Base-by-base conservation (phyloP, 1,140 invertebrate species). In the Hypothenemus hampei region DNA sequence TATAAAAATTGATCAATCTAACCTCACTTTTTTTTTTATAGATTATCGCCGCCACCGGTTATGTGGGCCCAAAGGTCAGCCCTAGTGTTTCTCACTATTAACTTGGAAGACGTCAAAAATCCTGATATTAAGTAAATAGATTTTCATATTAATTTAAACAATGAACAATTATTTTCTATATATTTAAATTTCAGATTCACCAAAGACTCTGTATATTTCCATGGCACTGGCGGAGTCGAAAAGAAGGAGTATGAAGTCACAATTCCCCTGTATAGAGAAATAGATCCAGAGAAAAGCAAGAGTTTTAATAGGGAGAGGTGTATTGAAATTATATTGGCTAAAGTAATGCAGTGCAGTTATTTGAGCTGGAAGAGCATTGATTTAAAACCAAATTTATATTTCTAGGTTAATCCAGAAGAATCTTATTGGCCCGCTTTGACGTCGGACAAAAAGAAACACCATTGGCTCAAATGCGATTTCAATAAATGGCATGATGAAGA, bases 381-480 rank as follows among this genome's bases (percentile, higher is more conserved):
- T n/a, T n/a, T n/a, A n/a, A n/a, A n/a, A n/a, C n/a, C n/a, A n/a
- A n/a, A 37, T 21, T 21, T 3, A 16, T 39, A 4, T 23, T 52
- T 41, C 20, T 5, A 54, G 51, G 51, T 81, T 64, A 89, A 90
- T 68, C 77, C 80, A 65, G 83, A 84, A 45, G 86, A 83, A 55
- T 81, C 86, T 8, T 97, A 83, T 69, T 97, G 94, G 94, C 86
- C 90, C 48, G 73, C 84, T 45, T 77, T 97, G 41, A 85, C 91
- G 20, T 89, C 90, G 73, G 89, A 91, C 60, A 87, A 86, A 62
- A 84, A 84, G 68, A 97, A 95, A 74, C 83, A 86, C 61, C 93
- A 97, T 70, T 98, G 94, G 93, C 78, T 98, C 46, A 97, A 95
- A 75, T 88, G 93, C 59, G 95, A 98, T 71, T 98, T 98, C 70